Conservation (phyloP, 2,113 vertebrate genomes). For the Lonchura striata region DNA sequence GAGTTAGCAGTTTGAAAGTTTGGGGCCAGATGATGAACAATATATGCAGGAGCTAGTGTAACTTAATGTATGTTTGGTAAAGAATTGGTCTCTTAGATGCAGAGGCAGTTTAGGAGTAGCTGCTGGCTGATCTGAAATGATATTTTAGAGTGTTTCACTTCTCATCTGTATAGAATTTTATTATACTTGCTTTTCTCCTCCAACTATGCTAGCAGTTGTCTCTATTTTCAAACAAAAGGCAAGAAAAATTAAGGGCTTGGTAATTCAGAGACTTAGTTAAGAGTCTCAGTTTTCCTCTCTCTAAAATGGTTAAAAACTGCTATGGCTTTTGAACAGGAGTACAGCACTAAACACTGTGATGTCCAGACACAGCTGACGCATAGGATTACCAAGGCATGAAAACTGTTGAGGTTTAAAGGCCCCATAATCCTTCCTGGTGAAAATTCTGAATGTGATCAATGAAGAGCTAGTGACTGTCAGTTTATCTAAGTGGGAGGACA, state of each 20-base stretch:
- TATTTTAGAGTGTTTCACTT: neutral
- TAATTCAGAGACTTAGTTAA: neutral
- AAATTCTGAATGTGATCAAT: neutral
- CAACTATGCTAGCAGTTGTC: neutral
- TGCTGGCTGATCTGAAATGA: neutral
- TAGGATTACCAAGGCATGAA: neutral
- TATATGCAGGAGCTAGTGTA: neutral
- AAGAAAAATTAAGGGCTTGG: neutral
- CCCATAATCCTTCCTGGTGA: neutral
- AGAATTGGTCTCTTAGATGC: neutral
- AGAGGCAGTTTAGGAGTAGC: neutral
- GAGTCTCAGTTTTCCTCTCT: neutral
- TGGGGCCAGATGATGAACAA: neutral
- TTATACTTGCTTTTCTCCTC: neutral
- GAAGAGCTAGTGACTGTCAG: neutral
- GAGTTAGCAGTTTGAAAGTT: neutral
- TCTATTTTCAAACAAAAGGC: neutral
- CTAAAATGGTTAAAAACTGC: neutral
- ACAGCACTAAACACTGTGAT: fast-evolving
- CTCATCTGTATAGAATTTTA: neutral
- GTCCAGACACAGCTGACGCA: neutral
- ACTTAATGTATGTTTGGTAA: neutral
- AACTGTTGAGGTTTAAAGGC: neutral
- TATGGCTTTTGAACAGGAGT: neutral
- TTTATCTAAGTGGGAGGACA: neutral